A percentile compares a stretch with the other conserved stretches of the same genome.
Evolutionary conservation across 2,888 invertebrate species (phyloP).

Genomic region (Ptychoptera albimana): DNA sequence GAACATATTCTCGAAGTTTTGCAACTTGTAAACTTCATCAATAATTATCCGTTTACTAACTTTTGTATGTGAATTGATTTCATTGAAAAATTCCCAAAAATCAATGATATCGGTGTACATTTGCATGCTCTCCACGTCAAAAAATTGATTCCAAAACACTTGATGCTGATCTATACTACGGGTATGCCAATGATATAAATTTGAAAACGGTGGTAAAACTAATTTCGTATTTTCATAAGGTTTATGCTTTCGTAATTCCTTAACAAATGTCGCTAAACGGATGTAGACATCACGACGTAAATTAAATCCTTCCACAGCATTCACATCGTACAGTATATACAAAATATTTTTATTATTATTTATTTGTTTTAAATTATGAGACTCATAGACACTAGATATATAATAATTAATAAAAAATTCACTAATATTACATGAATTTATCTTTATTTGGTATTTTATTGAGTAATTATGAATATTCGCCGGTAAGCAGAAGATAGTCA

Average conservation of each 20-base stretch:
- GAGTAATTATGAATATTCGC: too few species aligned
- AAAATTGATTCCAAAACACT: slow-evolving; percentile 70
- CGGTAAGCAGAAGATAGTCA: too few species aligned
- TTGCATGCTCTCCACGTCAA: slow-evolving; percentile 63
- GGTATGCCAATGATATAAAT: slow-evolving; percentile 78
- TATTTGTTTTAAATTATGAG: too few species aligned
- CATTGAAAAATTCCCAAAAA: slow-evolving; percentile 59
- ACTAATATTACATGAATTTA: too few species aligned
- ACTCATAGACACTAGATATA: too few species aligned
- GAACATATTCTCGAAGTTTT: slow-evolving; percentile 77
- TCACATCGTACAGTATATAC: slow-evolving; percentile 75
- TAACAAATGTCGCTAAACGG: slow-evolving; percentile 71
- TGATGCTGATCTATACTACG: slow-evolving; percentile 38
- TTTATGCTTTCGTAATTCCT: slow-evolving; percentile 41
- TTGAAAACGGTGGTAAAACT: slow-evolving; percentile 87
- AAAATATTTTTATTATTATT: too few species aligned
- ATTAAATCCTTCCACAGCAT: slow-evolving; percentile 94
- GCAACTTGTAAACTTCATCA: slow-evolving; percentile 64
- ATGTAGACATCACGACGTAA: slow-evolving; percentile 90
- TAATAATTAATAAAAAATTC: too few species aligned
- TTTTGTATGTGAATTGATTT: slow-evolving; percentile 26
- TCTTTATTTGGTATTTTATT: too few species aligned
- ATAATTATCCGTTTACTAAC: slow-evolving; percentile 33
- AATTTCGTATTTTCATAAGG: slow-evolving; percentile 38
- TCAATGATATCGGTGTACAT: slow-evolving; percentile 75